Evolutionary conservation across 1,140 invertebrate species (phyloP).

Genomic region (Adoxophyes honmai): DNA sequence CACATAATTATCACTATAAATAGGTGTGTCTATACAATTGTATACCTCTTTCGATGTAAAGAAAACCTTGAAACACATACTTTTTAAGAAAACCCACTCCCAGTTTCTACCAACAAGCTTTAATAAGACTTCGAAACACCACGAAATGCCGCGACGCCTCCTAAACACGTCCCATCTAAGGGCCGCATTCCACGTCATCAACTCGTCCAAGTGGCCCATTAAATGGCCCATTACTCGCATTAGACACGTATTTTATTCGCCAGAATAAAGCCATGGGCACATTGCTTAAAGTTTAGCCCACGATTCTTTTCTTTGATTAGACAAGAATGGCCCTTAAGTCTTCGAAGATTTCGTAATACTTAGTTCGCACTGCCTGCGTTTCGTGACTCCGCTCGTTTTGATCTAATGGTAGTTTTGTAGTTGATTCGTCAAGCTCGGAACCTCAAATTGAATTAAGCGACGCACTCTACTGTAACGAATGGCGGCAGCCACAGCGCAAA

Average conservation of each 20-base stretch:
- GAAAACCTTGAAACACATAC: too few relatives aligned
- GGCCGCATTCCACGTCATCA: slow-evolving; percentile 9
- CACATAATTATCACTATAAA: too few relatives aligned
- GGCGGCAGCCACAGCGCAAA: not conserved
- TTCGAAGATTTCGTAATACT: too few relatives aligned
- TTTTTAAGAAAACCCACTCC: too few relatives aligned
- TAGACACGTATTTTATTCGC: slow-evolving; percentile 16
- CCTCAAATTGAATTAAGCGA: slow-evolving; percentile 1
- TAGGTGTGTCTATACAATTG: too few relatives aligned
- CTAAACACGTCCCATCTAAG: not conserved
- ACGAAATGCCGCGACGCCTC: not conserved
- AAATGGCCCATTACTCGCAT: slow-evolving; percentile 12
- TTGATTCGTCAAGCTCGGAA: not conserved
- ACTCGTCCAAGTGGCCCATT: not conserved
- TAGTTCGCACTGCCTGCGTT: not conserved
- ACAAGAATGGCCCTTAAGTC: too few relatives aligned
- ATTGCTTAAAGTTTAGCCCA: too few relatives aligned
- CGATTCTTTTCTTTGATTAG: too few relatives aligned
- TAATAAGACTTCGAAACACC: not conserved
- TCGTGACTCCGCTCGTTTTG: slow-evolving; percentile 5
- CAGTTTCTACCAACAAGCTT: too few relatives aligned
- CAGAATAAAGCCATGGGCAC: not conserved
- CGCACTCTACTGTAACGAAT: not conserved
- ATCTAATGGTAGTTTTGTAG: not conserved
- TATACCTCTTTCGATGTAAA: too few relatives aligned